phyloP scores from a whole-genome alignment of 2,113 vertebrate species.

The Salvelinus fontinalis region DNA sequence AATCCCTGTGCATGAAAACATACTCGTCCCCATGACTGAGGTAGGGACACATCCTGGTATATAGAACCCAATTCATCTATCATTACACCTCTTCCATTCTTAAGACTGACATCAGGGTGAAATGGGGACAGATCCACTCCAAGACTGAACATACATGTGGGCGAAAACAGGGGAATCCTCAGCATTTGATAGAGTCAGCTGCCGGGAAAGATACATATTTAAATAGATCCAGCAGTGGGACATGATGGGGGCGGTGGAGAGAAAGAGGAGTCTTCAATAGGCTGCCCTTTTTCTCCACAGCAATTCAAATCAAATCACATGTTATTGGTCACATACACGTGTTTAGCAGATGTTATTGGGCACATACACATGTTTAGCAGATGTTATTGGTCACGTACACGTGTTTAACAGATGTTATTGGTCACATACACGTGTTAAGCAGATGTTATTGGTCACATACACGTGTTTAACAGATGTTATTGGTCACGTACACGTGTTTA shows the following conservation, averaged over 20 bases:
- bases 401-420: too few species aligned
- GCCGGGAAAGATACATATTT: conserved; percentile 35
- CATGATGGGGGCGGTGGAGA: neutral
- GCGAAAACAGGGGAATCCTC: conserved; percentile 26
- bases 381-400: too few species aligned
- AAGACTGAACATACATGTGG: conserved; percentile 6
- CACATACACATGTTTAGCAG: too few species aligned
- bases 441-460: too few species aligned
- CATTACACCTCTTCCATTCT: conserved; percentile 31
- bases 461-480: too few species aligned
- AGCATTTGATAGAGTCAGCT: conserved; percentile 17
- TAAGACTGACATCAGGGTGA: conserved; percentile 19
- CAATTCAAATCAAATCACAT: too few species aligned
- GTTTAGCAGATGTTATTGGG: too few species aligned
- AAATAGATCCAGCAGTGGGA: conserved; percentile 23
- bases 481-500: too few species aligned
- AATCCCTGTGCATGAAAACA: conserved; percentile 35
- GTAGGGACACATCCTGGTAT: conserved; percentile 12
- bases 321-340: too few species aligned
- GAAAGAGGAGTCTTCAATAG: neutral
- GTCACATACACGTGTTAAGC: too few species aligned
- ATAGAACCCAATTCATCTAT: conserved; percentile 35
- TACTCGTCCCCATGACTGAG: conserved; percentile 14
- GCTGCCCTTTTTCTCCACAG: conserved; percentile 15
- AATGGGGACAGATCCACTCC: neutral